Base-by-base conservation (phyloP, 2,113 vertebrate genomes). In the Megaceryle maxima region DNA sequence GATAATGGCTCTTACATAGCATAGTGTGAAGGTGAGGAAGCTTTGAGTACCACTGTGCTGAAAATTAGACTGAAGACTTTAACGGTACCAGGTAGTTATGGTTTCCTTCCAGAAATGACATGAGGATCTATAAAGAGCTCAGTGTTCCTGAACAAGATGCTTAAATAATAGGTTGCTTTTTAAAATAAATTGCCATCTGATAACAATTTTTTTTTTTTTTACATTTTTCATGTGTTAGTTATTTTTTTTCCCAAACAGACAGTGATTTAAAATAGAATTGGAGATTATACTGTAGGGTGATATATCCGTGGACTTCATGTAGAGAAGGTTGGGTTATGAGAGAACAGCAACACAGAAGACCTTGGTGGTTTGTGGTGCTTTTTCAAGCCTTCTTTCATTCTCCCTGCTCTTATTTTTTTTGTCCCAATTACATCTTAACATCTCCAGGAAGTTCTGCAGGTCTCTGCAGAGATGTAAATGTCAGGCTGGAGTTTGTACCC, bases 241-340 rank as follows among this genome's bases (percentile, higher is more conserved):
- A 19, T 29, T n/a, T 53, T 67, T 73, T 72, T 67, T 26, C 2
- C 12, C 5, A 17, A 63, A 28, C n/a, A 12, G 26, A 6, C 50
- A 25, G 21, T 6, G 16, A 11, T 67, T 89, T 87, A 25, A 86
- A 66, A 44, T 41, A 55, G 46, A 48, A 22, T 37, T 35, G 8
- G 39, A 33, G 15, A 29, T 63, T 57, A 10, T 53, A 11, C 10
- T n/a, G 8, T 68, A 14, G 57, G 53, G n/a, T 55, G 37, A 9
- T 44, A 0, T 1, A 7, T 18, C 0, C 15, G 12, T 39, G 24
- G 16, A 14, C 22, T 56, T 73, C 10, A 4, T 2, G 10, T 24
- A 15, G 53, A 46, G n/a, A 22, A 70, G 26, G n/a, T 28, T 90
- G 56, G 26, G 9, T 18, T 76, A 69, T 73, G 64, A 51, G 48